Base-by-base conservation (phyloP, 2,888 invertebrate species). In the Choreutis nemorana region DNA sequence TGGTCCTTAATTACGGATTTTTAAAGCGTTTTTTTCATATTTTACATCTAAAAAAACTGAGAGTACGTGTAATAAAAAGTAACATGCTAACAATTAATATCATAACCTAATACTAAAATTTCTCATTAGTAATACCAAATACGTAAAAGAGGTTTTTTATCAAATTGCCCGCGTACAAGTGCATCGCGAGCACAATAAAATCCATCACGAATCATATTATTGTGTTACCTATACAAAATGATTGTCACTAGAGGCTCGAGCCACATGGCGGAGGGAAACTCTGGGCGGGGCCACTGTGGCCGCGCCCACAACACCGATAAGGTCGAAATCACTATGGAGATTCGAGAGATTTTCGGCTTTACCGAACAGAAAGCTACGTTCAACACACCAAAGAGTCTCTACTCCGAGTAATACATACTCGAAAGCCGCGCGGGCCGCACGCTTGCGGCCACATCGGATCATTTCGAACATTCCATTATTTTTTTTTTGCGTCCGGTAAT, bases 161-260 rank as follows among this genome's bases (percentile, higher is more conserved):
- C 8, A 12, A 10, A 8, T 23, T 26, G 25, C 10, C 33, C 33
- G 23, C 27, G 32, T 29, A 35, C 32, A 68, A 70, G 71, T 72
- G 75, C 75, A 77, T 70, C 63, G 60, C 58, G 61, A 58, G 63
- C 55, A 66, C 70, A 68, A 73, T 73, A 70, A 77, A 77, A 77
- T 75, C 77, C 75, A 78, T 77, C 78, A 75, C 61, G 75, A 67
- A 73, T 72, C 72, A 71, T 75, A 77, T 75, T 73, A 77, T 75
- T 78, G 68, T 67, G 73, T 77, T 78, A 75, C 75, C 75, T 77
- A 77, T 75, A 78, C 78, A 77, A 75, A 77, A 71, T 73, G 78
- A 77, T 78, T 78, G 78, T 78, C 78, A 72, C 26, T 26, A n/a
- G n/a, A n/a, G n/a, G n/a, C 75, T 64, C 60, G 57, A 40, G 64